Conservation (phyloP, 1,140 invertebrate species). For the Eumaeus atala region DNA sequence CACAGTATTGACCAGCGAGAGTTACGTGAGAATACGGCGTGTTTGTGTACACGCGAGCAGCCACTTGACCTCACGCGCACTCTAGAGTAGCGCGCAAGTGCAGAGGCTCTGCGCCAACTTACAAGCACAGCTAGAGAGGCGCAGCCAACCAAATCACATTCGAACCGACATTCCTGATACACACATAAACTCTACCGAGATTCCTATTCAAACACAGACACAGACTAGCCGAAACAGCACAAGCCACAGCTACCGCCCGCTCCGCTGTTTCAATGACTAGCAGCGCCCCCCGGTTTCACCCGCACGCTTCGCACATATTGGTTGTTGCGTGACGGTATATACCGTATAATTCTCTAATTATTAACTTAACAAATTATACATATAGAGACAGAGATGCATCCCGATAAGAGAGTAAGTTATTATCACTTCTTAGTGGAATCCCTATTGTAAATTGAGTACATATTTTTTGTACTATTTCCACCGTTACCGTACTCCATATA, state of each 20-base stretch:
- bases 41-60: neutral
- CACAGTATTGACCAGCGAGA: neutral
- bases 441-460: too few relatives aligned
- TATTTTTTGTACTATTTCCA: too few relatives aligned
- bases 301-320: too few relatives aligned
- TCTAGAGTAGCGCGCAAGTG: neutral
- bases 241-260: neutral
- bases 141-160: constrained; percentile 2
- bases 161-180: neutral
- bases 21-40: neutral
- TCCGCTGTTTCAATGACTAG: too few relatives aligned
- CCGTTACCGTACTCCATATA: too few relatives aligned
- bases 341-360: too few relatives aligned
- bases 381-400: too few relatives aligned
- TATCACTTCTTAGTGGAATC: too few relatives aligned
- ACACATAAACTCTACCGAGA: neutral
- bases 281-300: too few relatives aligned
- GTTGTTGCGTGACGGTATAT: too few relatives aligned
- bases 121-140: neutral
- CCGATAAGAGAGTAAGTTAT: too few relatives aligned
- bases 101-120: neutral
- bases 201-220: neutral
- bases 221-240: neutral
- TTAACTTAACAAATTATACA: too few relatives aligned
- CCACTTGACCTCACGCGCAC: neutral